Evolutionary conservation across 2,797 vertebrate genomes (phyloP), one percentile per base, ranked within the genome.

Genomic region (Salmo trutta): DNA sequence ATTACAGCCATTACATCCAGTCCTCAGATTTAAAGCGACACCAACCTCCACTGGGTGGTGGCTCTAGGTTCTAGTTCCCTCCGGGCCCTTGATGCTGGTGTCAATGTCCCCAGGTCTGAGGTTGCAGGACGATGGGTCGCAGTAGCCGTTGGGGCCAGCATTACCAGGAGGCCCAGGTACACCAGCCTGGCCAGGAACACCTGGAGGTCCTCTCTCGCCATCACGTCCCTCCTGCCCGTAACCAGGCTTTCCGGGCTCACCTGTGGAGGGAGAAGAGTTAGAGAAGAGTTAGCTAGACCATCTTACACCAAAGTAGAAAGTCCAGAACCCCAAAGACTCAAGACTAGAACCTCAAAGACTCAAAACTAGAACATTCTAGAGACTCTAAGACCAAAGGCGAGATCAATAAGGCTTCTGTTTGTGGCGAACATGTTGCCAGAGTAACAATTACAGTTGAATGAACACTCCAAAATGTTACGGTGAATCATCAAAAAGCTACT

Each of bases 91-190:
- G 87, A 96, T 36, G 77, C 90, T 93, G 88, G 78, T 92, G 59
- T n/a, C 96, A 88, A 88, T 91, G 12, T 89, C 89, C 2, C 93
- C 92, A 0, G 97, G 91, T 85, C 95, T 94, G 75, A 98, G 36
- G 75, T 97, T 97, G 84, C 98, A 99, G 24, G 98, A 93, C 0
- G 97, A 95, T 0, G 97, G 97, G 90, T 99, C 98, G 1, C 98
- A 99, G 93, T 97, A 99, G 3, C 98, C 98, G 0, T 96, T 94
- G 19, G 90, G 95, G 4, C 98, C 98, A 0, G 97, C 90, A 33
- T 94, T 66, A 0, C 98, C 98, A 0, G 98, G 97, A 72, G 97
- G 93, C 0, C 98, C 98, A 0, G 98, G 98, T 6, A 98, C 94
- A 0, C 98, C 98, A 0, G 93, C 87, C 87, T 96, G 96, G 77